phyloP scores from a whole-genome alignment of 2,888 invertebrate genomes.

The Carpatolechia fugitivella region DNA sequence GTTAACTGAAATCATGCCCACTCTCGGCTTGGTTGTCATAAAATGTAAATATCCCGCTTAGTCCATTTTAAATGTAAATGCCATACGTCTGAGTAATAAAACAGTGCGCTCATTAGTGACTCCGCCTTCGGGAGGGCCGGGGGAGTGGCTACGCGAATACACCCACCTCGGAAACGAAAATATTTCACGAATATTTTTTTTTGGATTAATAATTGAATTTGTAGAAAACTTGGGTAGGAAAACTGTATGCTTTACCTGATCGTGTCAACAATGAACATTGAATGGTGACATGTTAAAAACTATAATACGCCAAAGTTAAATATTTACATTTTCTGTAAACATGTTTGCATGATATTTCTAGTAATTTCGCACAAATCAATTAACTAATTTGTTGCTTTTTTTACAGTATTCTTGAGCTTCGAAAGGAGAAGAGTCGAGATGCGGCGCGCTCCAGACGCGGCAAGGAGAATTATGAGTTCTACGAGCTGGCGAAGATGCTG shows the following conservation, averaged over 20 bases:
- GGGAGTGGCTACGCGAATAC: constrained; percentile 35
- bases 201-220: background rate
- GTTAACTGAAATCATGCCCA: background rate
- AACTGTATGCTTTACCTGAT: too few species aligned
- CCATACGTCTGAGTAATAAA: constrained; percentile 31
- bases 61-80: constrained; percentile 25
- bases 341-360: too few species aligned
- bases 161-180: constrained; percentile 27
- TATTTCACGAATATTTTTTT: constrained; percentile 11
- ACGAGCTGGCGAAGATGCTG: constrained; percentile 96
- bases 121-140: constrained; percentile 53
- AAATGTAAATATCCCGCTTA: constrained; percentile 23
- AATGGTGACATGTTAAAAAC: too few species aligned
- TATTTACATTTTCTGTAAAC: too few species aligned
- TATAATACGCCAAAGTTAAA: too few species aligned
- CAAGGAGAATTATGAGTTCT: constrained; percentile 98
- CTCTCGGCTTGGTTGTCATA: constrained; percentile 14
- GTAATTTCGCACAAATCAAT: too few species aligned
- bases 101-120: constrained; percentile 50
- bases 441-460: constrained; percentile 94
- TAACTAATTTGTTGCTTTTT: constrained; percentile 41
- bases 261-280: background rate
- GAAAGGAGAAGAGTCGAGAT: constrained; percentile 96
- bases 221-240: background rate
- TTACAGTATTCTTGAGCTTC: constrained; percentile 94